phyloP scores from a whole-genome alignment of 64 coral and sea anemone species.

The Stichodactyla helianthus region DNA sequence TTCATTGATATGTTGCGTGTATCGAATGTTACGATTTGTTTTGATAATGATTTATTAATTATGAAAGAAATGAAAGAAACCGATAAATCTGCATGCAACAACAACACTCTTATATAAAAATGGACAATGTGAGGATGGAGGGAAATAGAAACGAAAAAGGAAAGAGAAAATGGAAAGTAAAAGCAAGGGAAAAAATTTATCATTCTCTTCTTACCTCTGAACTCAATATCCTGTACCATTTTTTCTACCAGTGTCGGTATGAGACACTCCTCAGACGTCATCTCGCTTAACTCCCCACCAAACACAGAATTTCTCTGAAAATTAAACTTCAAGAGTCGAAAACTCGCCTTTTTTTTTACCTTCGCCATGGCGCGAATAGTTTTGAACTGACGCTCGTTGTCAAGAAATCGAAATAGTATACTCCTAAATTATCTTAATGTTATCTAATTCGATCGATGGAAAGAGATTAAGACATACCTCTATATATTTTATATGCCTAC shows the following conservation, averaged over 20 bases:
- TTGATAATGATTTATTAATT: too few species aligned
- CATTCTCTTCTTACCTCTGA: conserved; percentile 55
- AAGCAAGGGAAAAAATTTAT: background rate
- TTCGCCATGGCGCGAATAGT: background rate
- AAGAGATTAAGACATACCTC: background rate
- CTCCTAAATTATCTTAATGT: background rate
- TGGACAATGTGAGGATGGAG: background rate
- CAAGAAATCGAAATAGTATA: background rate
- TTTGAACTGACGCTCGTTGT: background rate
- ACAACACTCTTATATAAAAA: background rate
- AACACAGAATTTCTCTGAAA: conserved; percentile 33
- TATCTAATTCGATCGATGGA: background rate
- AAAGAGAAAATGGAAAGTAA: background rate
- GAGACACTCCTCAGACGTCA: conserved; percentile 32
- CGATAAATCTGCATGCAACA: background rate
- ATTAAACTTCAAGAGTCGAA: background rate
- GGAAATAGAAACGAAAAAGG: background rate
- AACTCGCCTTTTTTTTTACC: conserved; percentile 12
- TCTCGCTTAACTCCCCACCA: conserved; percentile 49
- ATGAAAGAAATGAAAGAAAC: too few species aligned
- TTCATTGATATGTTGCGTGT: too few species aligned
- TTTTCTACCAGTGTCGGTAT: conserved; percentile 55
- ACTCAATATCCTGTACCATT: conserved; percentile 73
- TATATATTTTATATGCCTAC: background rate
- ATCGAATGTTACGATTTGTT: too few species aligned